Base-by-base conservation (phyloP, 2,888 invertebrate species). In the Aethes cnicana region DNA sequence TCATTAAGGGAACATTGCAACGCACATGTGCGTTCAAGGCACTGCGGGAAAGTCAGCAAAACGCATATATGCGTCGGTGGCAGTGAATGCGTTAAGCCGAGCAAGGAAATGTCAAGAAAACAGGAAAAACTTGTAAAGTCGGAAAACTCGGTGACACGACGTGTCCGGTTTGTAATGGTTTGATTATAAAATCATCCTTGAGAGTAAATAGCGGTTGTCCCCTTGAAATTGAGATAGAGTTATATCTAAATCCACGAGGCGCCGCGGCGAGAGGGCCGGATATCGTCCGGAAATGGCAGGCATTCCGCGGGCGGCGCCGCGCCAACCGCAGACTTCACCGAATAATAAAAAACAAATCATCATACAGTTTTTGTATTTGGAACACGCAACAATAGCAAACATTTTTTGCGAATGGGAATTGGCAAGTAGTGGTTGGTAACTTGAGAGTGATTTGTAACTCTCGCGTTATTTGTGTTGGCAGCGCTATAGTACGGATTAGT, bases 261-360 rank as follows among this genome's bases (percentile, higher is more conserved):
- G 66, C 65, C 77, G 72, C 66, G 68, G 62, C 66, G 69, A 68
- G 69, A 68, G 76, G 72, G 72, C 83, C 89, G 89, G 89, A 89
- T 80, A 84, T 78, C 77, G 81, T 86, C 88, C 87, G 89, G 89
- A 89, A 88, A 89, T 89, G 80, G 84, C 84, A 66, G 62, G 77
- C 87, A 89, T 89, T 81, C 89, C 86, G 74, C 80, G 72, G 80
- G 78, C 84, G 81, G 77, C 75, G 77, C 60, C 67, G 64, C 71
- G 70, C 57, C 58, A 68, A 71, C 77, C 81, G 74, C 79, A 76
- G 67, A 72, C 69, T 76, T 71, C 68, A 66, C 70, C 76, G 72
- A 78, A 81, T 81, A 65, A 47, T 54, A 54, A 53, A 55, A 59
- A 62, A 67, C 60, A 68, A 68, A 71, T 53, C 58, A 49, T 43